phyloP scores from a whole-genome alignment of 2,888 invertebrate species.

The Achlya flavicornis region DNA sequence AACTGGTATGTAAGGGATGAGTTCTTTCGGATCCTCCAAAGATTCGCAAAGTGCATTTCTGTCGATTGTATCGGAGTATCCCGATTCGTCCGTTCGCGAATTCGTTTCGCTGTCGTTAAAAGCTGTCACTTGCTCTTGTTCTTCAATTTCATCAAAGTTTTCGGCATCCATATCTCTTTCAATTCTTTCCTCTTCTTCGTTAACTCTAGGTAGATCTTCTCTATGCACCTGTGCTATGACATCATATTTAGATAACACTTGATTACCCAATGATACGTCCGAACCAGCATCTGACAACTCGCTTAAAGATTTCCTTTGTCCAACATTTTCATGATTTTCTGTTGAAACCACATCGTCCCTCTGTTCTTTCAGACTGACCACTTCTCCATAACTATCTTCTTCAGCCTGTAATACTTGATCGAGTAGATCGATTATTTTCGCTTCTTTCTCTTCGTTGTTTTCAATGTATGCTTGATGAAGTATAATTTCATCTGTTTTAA shows the following conservation, averaged over 20 bases:
- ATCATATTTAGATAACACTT: conserved; percentile 80
- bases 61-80: conserved; percentile 76
- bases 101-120: conserved; percentile 72
- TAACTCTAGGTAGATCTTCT: conserved; percentile 76
- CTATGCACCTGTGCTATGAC: conserved; percentile 84
- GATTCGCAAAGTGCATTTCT: conserved; percentile 59
- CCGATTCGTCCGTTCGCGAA: conserved; percentile 76
- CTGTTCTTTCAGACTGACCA: conserved; percentile 58
- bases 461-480: conserved; percentile 64
- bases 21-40: conserved; percentile 55
- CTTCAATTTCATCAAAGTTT: conserved; percentile 35
- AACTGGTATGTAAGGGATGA: conserved; percentile 60
- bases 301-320: conserved; percentile 69
- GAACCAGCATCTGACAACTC: conserved; percentile 76
- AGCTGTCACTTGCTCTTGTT: conserved; percentile 62
- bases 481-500: conserved; percentile 56
- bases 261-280: conserved; percentile 72
- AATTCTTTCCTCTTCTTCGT: conserved; percentile 67
- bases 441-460: conserved; percentile 74
- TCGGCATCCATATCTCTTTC: conserved; percentile 38
- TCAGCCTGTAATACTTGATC: conserved; percentile 79
- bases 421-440: conserved; percentile 76
- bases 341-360: conserved; percentile 42
- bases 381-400: conserved; percentile 73
- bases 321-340: conserved; percentile 36